A percentile compares a stretch with the other conserved stretches of the same genome.
These are phyloP conservation scores for Podabrus alpinus DNA, from an alignment of 2,888 invertebrate species.

Conservation along the genomic window DNA sequence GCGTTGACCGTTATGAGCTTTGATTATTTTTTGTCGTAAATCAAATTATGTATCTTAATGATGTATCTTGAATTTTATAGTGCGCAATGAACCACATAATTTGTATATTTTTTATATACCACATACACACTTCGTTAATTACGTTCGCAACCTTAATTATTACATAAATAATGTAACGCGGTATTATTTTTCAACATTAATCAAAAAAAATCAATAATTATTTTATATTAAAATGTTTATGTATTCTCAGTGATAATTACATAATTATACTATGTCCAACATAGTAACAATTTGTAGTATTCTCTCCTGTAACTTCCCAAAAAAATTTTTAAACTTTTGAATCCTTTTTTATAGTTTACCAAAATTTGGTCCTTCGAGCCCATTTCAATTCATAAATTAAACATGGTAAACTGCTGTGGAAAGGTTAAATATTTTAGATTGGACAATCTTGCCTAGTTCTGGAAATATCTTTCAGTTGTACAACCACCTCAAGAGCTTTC, in stretches of 20 bases:
- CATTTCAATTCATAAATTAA: no score
- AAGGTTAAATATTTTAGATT: no score
- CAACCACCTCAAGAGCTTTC: not conserved
- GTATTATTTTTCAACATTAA: not conserved
- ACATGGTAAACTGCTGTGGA: no score
- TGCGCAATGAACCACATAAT: conserved; percentile 1
- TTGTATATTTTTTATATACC: not conserved
- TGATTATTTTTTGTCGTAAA: not conserved
- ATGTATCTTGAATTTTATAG: not conserved
- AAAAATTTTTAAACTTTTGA: no score
- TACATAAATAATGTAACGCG: not conserved
- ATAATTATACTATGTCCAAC: no score
- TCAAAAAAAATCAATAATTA: not conserved
- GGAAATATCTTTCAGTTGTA: not conserved
- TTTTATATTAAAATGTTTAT: not conserved
- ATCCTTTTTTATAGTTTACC: no score
- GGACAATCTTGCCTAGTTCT: not conserved
- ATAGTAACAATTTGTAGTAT: no score
- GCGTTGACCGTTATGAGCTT: not conserved
- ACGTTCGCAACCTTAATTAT: not conserved
- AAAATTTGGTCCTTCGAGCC: no score
- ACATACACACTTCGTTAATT: not conserved
- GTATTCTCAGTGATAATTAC: no score
- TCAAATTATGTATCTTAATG: conserved; percentile 3
- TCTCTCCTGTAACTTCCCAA: no score